Conservation (phyloP, 2,113 vertebrate genomes). For the Orcinus orca region DNA sequence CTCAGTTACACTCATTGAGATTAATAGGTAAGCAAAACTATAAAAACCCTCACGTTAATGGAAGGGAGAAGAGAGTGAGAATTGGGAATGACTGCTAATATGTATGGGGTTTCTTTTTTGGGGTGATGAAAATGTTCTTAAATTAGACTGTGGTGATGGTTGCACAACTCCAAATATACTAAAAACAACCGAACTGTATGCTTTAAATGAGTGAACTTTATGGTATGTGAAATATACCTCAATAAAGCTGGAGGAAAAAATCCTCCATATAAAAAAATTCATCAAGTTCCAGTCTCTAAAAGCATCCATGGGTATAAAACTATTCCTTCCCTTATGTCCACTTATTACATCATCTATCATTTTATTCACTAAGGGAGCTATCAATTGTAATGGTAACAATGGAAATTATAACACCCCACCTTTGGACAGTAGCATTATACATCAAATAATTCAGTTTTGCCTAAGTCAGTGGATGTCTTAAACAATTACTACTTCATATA, state of each 20-base stretch:
- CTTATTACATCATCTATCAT: not conserved
- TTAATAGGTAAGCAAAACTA: not conserved
- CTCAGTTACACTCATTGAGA: not conserved
- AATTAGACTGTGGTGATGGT: not conserved
- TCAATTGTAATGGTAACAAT: not conserved
- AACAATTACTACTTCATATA: not conserved
- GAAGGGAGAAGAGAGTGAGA: not conserved
- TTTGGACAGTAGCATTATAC: not conserved
- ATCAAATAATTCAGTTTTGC: slow-evolving; percentile 31
- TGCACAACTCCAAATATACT: not conserved
- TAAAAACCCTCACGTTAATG: not conserved
- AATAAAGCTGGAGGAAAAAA: not conserved
- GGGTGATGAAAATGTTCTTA: not conserved
- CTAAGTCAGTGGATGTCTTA: not conserved
- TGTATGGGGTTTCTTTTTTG: not conserved
- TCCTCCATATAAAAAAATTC: not conserved
- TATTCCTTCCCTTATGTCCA: not conserved
- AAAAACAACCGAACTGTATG: not conserved
- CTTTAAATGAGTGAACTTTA: slow-evolving; percentile 8
- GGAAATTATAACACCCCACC: not conserved
- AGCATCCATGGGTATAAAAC: not conserved
- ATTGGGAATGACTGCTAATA: not conserved
- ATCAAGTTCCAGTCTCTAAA: not conserved
- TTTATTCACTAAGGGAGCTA: not conserved
- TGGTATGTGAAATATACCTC: not conserved